phyloP scores from a whole-genome alignment of 1,140 invertebrate genomes.

The Drosophila insularis region DNA sequence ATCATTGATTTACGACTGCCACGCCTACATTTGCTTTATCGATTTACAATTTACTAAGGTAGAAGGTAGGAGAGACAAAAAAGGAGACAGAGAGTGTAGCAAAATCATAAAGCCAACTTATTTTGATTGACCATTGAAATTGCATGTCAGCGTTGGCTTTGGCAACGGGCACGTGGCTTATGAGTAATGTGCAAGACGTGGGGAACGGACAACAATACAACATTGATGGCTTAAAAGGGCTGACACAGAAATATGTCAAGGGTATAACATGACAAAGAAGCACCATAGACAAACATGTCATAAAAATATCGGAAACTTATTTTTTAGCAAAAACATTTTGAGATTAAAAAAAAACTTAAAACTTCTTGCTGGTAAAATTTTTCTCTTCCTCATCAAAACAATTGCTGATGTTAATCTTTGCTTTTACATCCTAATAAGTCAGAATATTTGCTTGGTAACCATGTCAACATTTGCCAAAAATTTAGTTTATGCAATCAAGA shows the following conservation, averaged over 20 bases:
- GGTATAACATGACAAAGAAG: neutral
- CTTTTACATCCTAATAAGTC: conserved; percentile 36
- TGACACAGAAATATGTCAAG: conserved; percentile 30
- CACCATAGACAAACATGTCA: neutral
- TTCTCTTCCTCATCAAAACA: neutral
- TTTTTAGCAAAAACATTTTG: neutral
- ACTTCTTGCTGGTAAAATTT: neutral
- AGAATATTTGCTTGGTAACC: conserved; percentile 38
- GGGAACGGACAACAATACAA: conserved; percentile 11
- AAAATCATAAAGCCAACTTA: conserved; percentile 23
- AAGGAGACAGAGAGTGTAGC: conserved; percentile 29
- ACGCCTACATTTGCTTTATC: conserved; percentile 27
- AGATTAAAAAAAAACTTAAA: neutral
- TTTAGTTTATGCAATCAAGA: conserved; percentile 27
- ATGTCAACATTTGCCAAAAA: conserved; percentile 15
- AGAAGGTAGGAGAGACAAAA: conserved; percentile 37
- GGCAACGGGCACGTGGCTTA: conserved; percentile 52
- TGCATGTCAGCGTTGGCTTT: conserved; percentile 56
- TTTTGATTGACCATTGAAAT: conserved; percentile 77
- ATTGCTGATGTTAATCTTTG: conserved; percentile 29
- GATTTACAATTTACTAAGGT: conserved; percentile 63
- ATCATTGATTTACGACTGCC: conserved; percentile 61
- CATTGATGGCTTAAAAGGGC: conserved; percentile 30
- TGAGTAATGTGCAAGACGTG: conserved; percentile 69
- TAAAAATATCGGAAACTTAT: too few relatives aligned